Conservation (phyloP, 1,140 invertebrate species). For the Drosophila simulans region DNA sequence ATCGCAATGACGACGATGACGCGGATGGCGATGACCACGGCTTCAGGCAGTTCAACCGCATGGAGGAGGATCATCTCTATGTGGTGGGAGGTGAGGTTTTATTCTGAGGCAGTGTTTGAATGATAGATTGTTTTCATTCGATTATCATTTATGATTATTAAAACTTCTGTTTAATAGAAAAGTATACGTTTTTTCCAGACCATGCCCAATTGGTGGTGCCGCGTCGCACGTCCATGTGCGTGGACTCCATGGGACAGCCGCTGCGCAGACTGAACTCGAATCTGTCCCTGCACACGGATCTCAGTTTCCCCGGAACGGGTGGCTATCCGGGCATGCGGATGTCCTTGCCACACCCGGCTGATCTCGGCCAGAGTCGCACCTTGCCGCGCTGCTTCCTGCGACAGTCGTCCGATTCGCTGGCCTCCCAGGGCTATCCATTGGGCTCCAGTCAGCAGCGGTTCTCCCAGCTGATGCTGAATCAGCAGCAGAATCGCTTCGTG, state of each 20-base stretch:
- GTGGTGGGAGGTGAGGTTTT: constrained; percentile 62
- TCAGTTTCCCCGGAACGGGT: constrained; percentile 29
- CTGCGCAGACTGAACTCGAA: constrained; percentile 73
- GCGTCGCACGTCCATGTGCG: constrained; percentile 60
- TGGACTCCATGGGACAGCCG: constrained; percentile 35
- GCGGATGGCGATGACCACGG: constrained; percentile 64
- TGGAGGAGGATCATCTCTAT: constrained; percentile 73
- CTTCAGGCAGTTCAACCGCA: constrained; percentile 55
- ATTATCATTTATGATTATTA: not conserved
- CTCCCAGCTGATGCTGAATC: constrained; percentile 47
- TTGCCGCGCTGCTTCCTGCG: constrained; percentile 76
- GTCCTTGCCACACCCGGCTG: constrained; percentile 43
- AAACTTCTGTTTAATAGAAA: not conserved
- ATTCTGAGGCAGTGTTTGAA: no score
- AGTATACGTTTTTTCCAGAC: constrained; percentile 26
- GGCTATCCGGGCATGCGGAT: constrained; percentile 24
- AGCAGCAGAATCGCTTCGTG: constrained; percentile 55
- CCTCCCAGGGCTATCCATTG: constrained; percentile 39
- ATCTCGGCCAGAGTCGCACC: constrained; percentile 73
- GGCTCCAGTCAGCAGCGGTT: constrained; percentile 56
- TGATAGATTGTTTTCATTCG: no score
- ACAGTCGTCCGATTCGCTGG: constrained; percentile 56
- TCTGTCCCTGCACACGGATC: constrained; percentile 66
- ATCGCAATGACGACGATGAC: constrained; percentile 38
- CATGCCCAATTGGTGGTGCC: constrained; percentile 52